Evolutionary conservation across 2,888 invertebrate species (phyloP), one percentile per base, ranked within the genome.

Genomic region (Cenopis cana): DNA sequence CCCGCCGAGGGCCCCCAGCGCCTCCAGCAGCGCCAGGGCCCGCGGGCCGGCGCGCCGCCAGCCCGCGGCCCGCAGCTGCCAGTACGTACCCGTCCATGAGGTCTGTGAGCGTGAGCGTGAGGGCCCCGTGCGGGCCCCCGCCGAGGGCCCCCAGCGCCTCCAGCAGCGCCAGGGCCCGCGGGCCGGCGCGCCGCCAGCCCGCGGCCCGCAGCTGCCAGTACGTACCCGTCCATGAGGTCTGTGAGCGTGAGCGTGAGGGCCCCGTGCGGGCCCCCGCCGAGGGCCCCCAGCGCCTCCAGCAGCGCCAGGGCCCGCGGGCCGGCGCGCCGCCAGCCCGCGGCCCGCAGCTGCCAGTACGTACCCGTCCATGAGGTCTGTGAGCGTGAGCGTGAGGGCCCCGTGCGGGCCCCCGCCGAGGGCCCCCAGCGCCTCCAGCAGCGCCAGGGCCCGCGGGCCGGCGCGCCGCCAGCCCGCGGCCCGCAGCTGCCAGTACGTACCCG

Each of bases 81-180:
- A 33, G 8, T 8, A 41, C 41, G 4, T 17, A 70, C 69, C 52
- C 57, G 17, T 41, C 29, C 59, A 54, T 1, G 8, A 70, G 46
- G 41, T 41, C 69, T 0, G 36, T 18, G 20, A 64, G 38, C 6
- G 64, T 50, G 17, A 62, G 76, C 75, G 5, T 81, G 76, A 88
- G 73, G 6, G 78, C 76, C n/a, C 24, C 60, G 20, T 46, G 60
- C 24, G 0, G 75, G 72, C 59, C 79, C 70, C 52, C 85, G 12
- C 85, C 87, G 57, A 90, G 79, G 24, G 91, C 91, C 0, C 84
- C 88, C 66, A 90, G 80, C 46, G 88, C 90, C 73, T 89, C 90
- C 33, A 92, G 80, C 73, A 91, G 79, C 20, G 91, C 85, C 0
- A 79, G 76, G 29, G 79, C 76, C 8, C 90, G 81, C 0, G 74